A percentile compares a stretch with the other conserved stretches of the same genome.
phyloP scores from a whole-genome alignment of 2,797 vertebrate species.

The Hippocampus kuda region DNA sequence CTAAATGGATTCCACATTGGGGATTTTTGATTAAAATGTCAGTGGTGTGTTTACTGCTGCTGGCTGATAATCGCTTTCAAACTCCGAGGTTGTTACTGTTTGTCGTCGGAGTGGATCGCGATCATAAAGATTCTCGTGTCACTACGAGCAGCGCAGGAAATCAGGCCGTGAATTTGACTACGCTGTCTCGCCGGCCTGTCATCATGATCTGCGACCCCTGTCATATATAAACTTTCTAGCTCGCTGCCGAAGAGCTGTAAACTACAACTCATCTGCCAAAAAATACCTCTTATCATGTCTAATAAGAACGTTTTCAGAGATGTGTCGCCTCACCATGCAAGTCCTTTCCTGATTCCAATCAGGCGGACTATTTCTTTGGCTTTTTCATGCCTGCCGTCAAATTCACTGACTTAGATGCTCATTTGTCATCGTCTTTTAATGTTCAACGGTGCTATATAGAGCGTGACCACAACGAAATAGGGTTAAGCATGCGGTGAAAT shows the following conservation, averaged over 20 bases:
- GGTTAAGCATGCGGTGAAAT: constrained; percentile 12
- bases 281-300: constrained; percentile 32
- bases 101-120: constrained; percentile 31
- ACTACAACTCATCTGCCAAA: constrained; percentile 46
- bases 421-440: constrained; percentile 13
- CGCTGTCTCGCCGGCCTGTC: constrained; percentile 31
- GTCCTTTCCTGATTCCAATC: constrained; percentile 8
- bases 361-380: neutral
- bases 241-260: constrained; percentile 34
- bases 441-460: constrained; percentile 9
- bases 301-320: constrained; percentile 3
- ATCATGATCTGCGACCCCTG: constrained; percentile 25
- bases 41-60: constrained; percentile 34
- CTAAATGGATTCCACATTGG: constrained; percentile 8
- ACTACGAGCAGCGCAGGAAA: constrained; percentile 19
- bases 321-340: constrained; percentile 8
- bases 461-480: neutral
- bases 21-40: constrained; percentile 36
- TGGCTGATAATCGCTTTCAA: constrained; percentile 40
- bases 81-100: constrained; percentile 22
- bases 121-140: constrained; percentile 39
- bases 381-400: constrained; percentile 10
- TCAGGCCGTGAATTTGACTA: constrained; percentile 31
- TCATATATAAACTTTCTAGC: constrained; percentile 44
- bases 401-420: constrained; percentile 7